These are phyloP conservation scores for Heptranchias perlo DNA, from an alignment of 2,113 vertebrate species.

Conservation along the genomic window DNA sequence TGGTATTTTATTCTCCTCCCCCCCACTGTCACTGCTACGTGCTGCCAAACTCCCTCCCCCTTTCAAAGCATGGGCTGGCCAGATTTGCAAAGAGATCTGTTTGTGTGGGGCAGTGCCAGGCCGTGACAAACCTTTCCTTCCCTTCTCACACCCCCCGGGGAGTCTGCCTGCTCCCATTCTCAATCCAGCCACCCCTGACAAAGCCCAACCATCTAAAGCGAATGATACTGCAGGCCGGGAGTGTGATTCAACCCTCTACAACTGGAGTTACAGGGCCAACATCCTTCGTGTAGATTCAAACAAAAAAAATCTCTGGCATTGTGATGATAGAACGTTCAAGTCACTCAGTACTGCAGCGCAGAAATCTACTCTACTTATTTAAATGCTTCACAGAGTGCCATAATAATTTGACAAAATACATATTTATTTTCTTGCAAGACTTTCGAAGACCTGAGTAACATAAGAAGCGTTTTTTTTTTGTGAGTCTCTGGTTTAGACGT, in stretches of 20 bases:
- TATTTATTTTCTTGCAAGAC: background rate
- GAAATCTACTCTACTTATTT: conserved; percentile 9
- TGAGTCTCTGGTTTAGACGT: conserved; percentile 27
- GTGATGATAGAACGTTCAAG: background rate
- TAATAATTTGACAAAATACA: background rate
- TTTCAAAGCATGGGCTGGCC: background rate
- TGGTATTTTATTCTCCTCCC: background rate
- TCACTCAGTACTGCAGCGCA: background rate
- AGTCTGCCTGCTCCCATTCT: background rate
- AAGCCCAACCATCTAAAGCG: background rate
- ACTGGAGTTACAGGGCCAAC: background rate
- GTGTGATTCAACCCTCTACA: background rate
- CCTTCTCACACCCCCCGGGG: background rate
- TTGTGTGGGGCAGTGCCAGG: background rate
- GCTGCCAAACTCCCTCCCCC: background rate
- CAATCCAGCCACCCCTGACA: background rate
- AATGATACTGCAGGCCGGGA: background rate
- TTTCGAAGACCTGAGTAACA: conserved; percentile 27
- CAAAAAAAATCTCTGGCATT: conserved; percentile 13
- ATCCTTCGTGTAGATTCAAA: background rate
- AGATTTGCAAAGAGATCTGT: background rate
- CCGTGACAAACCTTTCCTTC: background rate
- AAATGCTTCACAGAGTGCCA: conserved; percentile 21
- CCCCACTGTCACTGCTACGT: background rate
- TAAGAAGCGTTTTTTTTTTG: background rate